A percentile compares a stretch with the other conserved stretches of the same genome.
phyloP scores from a whole-genome alignment of 2,888 invertebrate species.

The Anagyrus pseudococci region DNA sequence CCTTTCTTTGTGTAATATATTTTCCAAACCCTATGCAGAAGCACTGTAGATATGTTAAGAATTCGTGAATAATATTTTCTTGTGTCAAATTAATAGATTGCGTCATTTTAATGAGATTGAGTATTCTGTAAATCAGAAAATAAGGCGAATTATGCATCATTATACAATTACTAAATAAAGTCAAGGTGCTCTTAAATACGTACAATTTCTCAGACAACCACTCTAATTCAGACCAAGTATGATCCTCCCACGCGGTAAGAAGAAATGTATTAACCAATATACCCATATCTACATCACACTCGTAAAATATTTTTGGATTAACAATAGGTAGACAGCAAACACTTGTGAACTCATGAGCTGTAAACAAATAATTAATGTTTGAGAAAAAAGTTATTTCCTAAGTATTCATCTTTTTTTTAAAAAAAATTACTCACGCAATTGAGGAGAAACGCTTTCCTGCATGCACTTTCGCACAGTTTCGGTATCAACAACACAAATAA shows the following conservation, averaged over 20 bases:
- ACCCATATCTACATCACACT: conserved; percentile 66
- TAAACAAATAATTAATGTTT: conserved; percentile 21
- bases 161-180: neutral
- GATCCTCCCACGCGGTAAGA: conserved; percentile 55
- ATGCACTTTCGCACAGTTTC: conserved; percentile 47
- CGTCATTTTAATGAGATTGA: conserved; percentile 66
- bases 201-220: conserved; percentile 73
- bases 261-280: conserved; percentile 68
- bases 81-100: conserved; percentile 65
- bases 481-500: conserved; percentile 51
- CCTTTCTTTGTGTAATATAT: conserved; percentile 67
- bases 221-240: conserved; percentile 75
- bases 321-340: conserved; percentile 61
- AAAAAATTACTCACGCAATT: conserved; percentile 46
- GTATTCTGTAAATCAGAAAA: conserved; percentile 63
- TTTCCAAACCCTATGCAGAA: conserved; percentile 73
- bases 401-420: too few species aligned
- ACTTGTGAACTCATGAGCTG: conserved; percentile 63
- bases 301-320: conserved; percentile 72
- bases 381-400: too few species aligned
- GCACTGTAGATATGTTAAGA: conserved; percentile 66
- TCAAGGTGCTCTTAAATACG: conserved; percentile 57
- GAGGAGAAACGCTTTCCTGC: conserved; percentile 45
- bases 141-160: neutral
- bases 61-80: conserved; percentile 64